Evolutionary conservation across 2,113 vertebrate species (phyloP).

Genomic region (Puntigrus tetrazona): DNA sequence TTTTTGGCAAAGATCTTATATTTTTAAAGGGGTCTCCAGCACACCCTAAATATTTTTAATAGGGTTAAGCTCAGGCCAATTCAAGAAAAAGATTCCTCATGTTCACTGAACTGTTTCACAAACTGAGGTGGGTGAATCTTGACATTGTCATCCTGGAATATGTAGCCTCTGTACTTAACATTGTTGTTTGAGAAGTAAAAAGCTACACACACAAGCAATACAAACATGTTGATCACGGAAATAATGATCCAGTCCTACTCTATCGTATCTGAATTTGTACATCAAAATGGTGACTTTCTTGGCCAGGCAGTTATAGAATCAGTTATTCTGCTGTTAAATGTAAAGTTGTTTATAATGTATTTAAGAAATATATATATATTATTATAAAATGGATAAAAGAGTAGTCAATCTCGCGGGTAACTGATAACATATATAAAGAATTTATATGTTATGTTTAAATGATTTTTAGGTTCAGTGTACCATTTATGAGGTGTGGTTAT

Average conservation of each 20-base stretch:
- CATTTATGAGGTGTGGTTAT: neutral
- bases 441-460: neutral
- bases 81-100: neutral
- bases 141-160: neutral
- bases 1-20: neutral
- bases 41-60: neutral
- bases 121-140: neutral
- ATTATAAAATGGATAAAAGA: neutral
- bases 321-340: neutral
- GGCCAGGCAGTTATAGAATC: neutral
- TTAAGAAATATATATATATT: too few relatives aligned
- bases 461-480: neutral
- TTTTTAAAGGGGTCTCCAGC: neutral
- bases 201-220: neutral
- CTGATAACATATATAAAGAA: neutral
- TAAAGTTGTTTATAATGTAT: neutral
- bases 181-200: neutral
- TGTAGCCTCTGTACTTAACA: neutral
- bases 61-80: neutral
- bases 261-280: neutral
- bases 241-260: neutral
- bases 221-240: neutral
- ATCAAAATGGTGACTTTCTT: neutral
- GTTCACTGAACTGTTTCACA: neutral
- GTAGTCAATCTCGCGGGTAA: neutral